phyloP scores from a whole-genome alignment of 2,113 vertebrate genomes.

The Lycaon pictus region DNA sequence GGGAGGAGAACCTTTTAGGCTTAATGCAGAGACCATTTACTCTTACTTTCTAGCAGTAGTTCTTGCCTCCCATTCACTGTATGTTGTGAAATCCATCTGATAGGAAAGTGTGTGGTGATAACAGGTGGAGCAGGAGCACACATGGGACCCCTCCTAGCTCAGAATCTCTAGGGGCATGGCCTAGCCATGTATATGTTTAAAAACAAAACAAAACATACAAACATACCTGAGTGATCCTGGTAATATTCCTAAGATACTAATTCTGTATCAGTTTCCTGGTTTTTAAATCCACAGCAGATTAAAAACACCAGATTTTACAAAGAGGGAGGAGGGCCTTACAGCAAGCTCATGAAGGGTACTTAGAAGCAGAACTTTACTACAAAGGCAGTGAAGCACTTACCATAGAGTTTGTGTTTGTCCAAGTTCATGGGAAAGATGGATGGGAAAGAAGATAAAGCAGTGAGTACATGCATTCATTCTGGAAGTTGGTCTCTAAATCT shows the following conservation, averaged over 20 bases:
- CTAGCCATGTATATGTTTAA: neutral
- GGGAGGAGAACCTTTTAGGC: neutral
- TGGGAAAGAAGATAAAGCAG: neutral
- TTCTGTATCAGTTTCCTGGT: neutral
- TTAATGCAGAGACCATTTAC: neutral
- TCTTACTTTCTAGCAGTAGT: neutral
- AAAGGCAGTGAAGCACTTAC: neutral
- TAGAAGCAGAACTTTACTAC: neutral
- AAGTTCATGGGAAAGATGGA: neutral
- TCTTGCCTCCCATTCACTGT: neutral
- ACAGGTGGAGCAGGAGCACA: neutral
- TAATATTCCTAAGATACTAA: neutral
- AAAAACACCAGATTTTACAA: constrained; percentile 28
- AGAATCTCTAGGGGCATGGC: neutral
- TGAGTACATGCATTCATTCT: neutral
- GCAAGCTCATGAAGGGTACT: neutral
- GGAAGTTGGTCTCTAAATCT: neutral
- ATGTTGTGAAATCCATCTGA: neutral
- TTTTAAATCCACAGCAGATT: neutral
- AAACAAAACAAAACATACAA: neutral
- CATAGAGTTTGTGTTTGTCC: neutral
- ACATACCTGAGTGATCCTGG: neutral
- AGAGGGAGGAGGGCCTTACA: neutral
- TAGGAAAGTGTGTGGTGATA: neutral
- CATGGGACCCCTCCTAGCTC: neutral